Evolutionary conservation across 2,113 vertebrate genomes (phyloP), one percentile per base, ranked within the genome.

Genomic region (Pomatorhinus ruficollis): DNA sequence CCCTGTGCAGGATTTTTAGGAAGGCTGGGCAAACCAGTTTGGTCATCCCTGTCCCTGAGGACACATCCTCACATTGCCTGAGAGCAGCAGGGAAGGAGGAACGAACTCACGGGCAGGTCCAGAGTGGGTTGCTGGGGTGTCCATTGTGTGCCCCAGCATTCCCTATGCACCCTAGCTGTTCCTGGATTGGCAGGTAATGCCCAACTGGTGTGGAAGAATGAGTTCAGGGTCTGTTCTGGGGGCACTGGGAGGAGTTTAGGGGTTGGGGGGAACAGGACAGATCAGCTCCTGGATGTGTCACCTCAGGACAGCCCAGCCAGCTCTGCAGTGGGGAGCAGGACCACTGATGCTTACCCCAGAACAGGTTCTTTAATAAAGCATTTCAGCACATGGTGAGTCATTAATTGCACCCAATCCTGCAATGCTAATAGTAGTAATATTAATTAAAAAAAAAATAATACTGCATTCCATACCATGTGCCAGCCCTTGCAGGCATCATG

Each of bases 141-240:
- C 24, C n/a, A 11, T 18, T 1, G 5, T 80, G 23, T 22, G 18
- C 11, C 30, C 45, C 39, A 31, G 33, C 27, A 9, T 63, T 4
- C 14, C 21, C 16, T 45, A 9, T 27, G 25, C 19, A 17, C 17
- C 15, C 35, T 22, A 53, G 22, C 19, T 2, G 1, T 25, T 44
- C 35, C 22, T 4, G 0, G 21, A 11, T 27, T 1, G 1, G 39
- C 4, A 1, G 54, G 21, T 44, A 47, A 49, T 1, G 3, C 31
- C 45, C 2, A 2, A 0, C 0, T 0, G 0, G 2, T 6, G 19
- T 74, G 18, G 15, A n/a, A 35, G 9, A 60, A 40, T 3, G 8
- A 37, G 10, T 33, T 84, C 5, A 21, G 30, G 7, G 4, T 47
- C 33, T 71, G 13, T 5, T 56, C 15, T 6, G 3, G 4, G 2